Evolutionary conservation across 1,140 invertebrate genomes (phyloP).

Genomic region (Drosophila sulfurigaster): DNA sequence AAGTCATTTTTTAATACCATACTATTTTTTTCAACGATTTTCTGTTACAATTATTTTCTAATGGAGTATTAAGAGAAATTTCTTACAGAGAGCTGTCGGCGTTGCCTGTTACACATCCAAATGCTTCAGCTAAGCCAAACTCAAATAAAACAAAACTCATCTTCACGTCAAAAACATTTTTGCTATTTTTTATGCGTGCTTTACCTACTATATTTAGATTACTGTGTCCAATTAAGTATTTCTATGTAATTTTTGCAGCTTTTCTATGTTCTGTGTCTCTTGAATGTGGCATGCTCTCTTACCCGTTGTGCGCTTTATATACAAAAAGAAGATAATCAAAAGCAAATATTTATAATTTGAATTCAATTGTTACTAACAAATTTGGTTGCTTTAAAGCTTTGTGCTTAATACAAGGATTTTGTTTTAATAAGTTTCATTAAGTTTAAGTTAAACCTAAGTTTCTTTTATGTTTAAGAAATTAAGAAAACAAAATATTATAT

Average conservation of each 20-base stretch:
- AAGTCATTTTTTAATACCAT: too few relatives aligned
- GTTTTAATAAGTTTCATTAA: constrained; percentile 48
- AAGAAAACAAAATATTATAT: constrained; percentile 37
- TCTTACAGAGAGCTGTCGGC: constrained; percentile 30
- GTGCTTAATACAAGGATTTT: constrained; percentile 68
- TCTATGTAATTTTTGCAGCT: constrained; percentile 33
- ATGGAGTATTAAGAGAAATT: not conserved
- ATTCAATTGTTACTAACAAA: constrained; percentile 70
- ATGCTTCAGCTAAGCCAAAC: constrained; percentile 8
- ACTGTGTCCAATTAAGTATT: constrained; percentile 24
- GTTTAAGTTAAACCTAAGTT: constrained; percentile 47
- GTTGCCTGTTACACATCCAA: constrained; percentile 41
- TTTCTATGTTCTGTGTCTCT: constrained; percentile 58
- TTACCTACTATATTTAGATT: constrained; percentile 15
- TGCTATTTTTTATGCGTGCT: constrained; percentile 19
- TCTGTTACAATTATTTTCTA: not conserved
- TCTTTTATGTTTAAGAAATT: constrained; percentile 42
- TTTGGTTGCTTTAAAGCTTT: constrained; percentile 75
- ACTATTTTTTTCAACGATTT: not conserved
- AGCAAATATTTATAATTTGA: constrained; percentile 41
- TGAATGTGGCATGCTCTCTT: constrained; percentile 68
- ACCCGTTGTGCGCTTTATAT: constrained; percentile 66
- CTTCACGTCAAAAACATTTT: constrained; percentile 5
- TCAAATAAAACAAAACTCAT: constrained; percentile 13
- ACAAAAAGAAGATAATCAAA: constrained; percentile 26